Evolutionary conservation across 2,113 vertebrate species (phyloP).

Genomic region (Odocoileus virginianus): DNA sequence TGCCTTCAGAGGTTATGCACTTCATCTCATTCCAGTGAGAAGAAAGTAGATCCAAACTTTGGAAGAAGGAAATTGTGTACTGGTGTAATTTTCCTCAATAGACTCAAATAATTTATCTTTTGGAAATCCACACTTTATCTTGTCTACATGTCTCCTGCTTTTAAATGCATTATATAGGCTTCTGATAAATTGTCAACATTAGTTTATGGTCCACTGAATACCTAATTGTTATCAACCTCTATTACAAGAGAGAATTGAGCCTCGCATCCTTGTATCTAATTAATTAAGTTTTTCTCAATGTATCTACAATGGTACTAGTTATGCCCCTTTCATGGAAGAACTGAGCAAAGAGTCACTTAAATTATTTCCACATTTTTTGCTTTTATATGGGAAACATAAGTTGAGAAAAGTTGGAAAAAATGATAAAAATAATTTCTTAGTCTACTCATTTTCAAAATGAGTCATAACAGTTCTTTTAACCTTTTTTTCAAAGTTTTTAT

Average conservation of each 20-base stretch:
- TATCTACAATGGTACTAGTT: background rate
- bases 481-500: background rate
- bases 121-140: background rate
- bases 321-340: background rate
- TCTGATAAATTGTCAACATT: background rate
- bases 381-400: background rate
- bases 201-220: background rate
- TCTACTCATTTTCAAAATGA: background rate
- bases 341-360: background rate
- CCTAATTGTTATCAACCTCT: background rate
- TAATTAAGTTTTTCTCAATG: background rate
- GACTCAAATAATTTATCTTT: background rate
- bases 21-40: background rate
- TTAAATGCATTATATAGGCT: background rate
- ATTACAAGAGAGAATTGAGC: background rate
- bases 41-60: background rate
- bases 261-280: background rate
- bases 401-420: slow-evolving; percentile 6
- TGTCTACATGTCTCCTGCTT: background rate
- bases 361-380: background rate
- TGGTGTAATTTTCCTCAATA: background rate
- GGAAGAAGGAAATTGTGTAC: background rate
- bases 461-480: background rate
- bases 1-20: background rate
- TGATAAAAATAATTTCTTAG: background rate